Base-by-base conservation (phyloP, 2,888 invertebrate genomes). In the Tubulanus polymorphus region DNA sequence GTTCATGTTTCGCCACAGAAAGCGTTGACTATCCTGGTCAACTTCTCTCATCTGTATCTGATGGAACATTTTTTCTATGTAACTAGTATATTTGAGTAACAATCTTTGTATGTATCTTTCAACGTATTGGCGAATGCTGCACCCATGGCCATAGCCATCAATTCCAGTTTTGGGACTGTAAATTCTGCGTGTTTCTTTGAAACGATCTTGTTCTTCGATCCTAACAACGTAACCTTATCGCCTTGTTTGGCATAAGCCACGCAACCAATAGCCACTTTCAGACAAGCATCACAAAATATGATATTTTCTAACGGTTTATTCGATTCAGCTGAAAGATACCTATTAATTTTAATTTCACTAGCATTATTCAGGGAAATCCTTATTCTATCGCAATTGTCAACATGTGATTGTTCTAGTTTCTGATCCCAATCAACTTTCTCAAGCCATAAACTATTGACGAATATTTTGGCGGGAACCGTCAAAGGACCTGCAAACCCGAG, bases 1-100 rank as follows among this genome's bases (percentile, higher is more conserved):
- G 20, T 56, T 20, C 32, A 56, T 28, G 48, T 53, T 26, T 32
- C 56, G 29, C 56, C 56, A 56, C 46, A 56, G 37, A 37, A 56
- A 56, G 23, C 56, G n/a, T 18, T 56, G 56, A n/a, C 10, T 28
- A 3, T 25, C n/a, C 30, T 54, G 45, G 29, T 56, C 56, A 28
- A 26, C 32, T 48, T 20, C 18, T 25, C n/a, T 20, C 20, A 56
- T 58, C 23, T 28, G 18, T 56, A 47, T 6, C 25, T 30, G 25
- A 53, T 53, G 53, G 28, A 55, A 56, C 56, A 56, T 56, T 37
- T 56, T 54, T 12, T 35, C 46, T n/a, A 54, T 54, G 53, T 55
- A n/a, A n/a, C n/a, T n/a, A n/a, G n/a, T n/a, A n/a, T n/a, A n/a
- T n/a, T n/a, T n/a, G n/a, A n/a, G n/a, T n/a, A n/a, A n/a, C n/a